phyloP scores from a whole-genome alignment of 2,888 invertebrate species.

The Drosophila infuscata region DNA sequence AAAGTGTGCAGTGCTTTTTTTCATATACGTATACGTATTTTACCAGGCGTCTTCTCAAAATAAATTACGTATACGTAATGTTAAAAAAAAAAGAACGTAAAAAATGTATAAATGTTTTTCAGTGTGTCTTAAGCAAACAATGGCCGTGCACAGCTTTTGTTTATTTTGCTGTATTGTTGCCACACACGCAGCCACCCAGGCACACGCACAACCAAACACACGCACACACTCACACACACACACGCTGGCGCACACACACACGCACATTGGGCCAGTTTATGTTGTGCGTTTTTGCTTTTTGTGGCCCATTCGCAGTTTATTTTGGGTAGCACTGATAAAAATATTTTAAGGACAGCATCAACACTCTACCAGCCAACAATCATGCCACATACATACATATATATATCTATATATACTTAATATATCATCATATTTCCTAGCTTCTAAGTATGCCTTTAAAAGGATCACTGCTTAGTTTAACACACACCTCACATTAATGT shows the following conservation, averaged over 20 bases:
- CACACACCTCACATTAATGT: background rate
- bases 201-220: background rate
- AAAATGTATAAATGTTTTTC: conserved; percentile 66
- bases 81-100: conserved; percentile 21
- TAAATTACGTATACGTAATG: conserved; percentile 61
- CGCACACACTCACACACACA: background rate
- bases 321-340: conserved; percentile 40
- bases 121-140: conserved; percentile 68
- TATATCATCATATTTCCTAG: background rate
- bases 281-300: conserved; percentile 35
- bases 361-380: conserved; percentile 19
- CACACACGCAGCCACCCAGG: conserved; percentile 4
- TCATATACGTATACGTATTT: conserved; percentile 17
- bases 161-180: conserved; percentile 58
- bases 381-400: background rate
- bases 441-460: background rate
- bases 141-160: conserved; percentile 71
- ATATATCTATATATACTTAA: too few species aligned
- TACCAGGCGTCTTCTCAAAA: conserved; percentile 38
- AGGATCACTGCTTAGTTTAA: background rate
- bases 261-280: conserved; percentile 3
- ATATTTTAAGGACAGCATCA: conserved; percentile 29
- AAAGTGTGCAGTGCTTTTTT: conserved; percentile 43
- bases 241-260: too few species aligned
- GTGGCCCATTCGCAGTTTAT: conserved; percentile 42